Conservation (phyloP, 2,888 invertebrate species). For the Pecten maximus region DNA sequence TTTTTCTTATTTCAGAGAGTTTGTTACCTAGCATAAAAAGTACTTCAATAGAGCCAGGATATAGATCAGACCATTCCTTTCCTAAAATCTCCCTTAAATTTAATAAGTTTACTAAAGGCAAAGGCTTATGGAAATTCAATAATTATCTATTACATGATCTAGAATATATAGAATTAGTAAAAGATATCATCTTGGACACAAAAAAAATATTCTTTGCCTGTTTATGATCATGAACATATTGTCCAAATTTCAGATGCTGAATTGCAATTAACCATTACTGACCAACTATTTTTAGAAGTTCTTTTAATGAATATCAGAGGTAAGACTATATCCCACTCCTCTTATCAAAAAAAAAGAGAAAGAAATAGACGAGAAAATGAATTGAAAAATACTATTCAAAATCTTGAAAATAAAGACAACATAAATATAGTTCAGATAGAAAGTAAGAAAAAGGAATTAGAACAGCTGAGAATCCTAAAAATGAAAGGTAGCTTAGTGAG, state of each 20-base stretch:
- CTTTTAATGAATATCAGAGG: slow-evolving; percentile 48
- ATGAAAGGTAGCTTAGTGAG: background rate
- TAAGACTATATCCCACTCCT: slow-evolving; percentile 46
- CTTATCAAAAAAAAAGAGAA: slow-evolving; percentile 38
- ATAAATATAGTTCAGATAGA: background rate
- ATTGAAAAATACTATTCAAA: background rate
- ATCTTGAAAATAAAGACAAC: background rate
- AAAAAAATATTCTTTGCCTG: slow-evolving; percentile 33
- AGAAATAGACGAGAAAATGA: background rate
- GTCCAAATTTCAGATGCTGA: background rate
- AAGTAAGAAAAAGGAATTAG: background rate
- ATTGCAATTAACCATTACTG: slow-evolving; percentile 46
- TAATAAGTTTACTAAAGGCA: background rate
- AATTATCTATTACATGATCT: slow-evolving; percentile 46
- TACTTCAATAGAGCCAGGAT: background rate
- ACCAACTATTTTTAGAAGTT: slow-evolving; percentile 48
- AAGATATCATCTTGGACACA: slow-evolving; percentile 44
- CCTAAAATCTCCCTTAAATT: background rate
- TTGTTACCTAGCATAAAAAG: background rate
- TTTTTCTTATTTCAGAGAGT: slow-evolving; percentile 40
- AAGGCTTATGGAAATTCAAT: slow-evolving; percentile 47
- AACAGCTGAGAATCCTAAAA: background rate
- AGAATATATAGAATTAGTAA: slow-evolving; percentile 42
- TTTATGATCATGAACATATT: slow-evolving; percentile 40
- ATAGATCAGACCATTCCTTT: slow-evolving; percentile 19